phyloP scores from a whole-genome alignment of 2,797 vertebrate species.

The Cyclura pinguis region DNA sequence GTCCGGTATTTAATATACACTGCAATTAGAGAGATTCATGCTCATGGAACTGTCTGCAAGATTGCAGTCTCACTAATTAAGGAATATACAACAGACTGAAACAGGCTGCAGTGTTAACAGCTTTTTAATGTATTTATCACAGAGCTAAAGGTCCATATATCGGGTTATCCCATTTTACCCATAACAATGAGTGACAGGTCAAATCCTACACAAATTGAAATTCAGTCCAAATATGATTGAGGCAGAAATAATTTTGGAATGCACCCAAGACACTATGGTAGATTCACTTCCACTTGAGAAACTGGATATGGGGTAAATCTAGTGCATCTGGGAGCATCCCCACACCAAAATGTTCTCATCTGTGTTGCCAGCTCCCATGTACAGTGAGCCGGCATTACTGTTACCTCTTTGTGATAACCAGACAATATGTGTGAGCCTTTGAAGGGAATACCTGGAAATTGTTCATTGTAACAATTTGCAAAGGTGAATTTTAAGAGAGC shows the following conservation, averaged over 20 bases:
- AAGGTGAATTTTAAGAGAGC: neutral
- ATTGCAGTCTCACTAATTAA: neutral
- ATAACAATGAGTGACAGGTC: neutral
- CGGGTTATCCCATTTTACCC: neutral
- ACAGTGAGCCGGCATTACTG: neutral
- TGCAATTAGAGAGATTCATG: neutral
- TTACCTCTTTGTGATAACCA: neutral
- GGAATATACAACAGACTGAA: neutral
- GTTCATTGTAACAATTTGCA: constrained; percentile 12
- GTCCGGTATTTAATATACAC: neutral
- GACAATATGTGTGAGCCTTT: neutral
- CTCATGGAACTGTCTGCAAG: neutral
- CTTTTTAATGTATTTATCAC: neutral
- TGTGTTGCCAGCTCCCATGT: neutral
- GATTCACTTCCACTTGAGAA: neutral
- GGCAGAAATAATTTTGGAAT: neutral
- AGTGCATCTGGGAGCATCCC: neutral
- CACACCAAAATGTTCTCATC: neutral
- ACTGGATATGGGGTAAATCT: neutral
- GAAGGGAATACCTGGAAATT: neutral
- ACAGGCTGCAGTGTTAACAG: neutral
- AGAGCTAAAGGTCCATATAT: neutral
- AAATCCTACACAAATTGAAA: neutral
- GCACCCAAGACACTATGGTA: neutral
- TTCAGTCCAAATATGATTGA: neutral